Evolutionary conservation across 1,140 invertebrate species (phyloP).

Genomic region (Diabrotica virgifera): DNA sequence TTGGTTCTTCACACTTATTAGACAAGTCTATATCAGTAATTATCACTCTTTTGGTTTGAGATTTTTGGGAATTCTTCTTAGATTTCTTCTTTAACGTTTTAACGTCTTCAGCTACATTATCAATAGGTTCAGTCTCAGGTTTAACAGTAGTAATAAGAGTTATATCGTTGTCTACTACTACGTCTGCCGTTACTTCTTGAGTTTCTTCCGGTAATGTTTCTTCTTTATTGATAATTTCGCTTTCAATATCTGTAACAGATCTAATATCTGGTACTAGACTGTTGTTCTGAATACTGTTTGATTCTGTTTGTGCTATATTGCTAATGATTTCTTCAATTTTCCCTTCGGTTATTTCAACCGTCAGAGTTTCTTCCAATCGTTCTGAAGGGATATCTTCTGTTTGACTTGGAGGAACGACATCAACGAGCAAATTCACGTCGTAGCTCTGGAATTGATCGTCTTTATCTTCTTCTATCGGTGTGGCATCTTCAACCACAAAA

Average conservation of each 20-base stretch:
- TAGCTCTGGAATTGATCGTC: conserved; percentile 33
- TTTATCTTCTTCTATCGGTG: conserved; percentile 13
- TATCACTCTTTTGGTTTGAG: conserved; percentile 36
- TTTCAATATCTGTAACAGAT: conserved; percentile 32
- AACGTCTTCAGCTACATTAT: conserved; percentile 7
- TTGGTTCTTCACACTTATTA: conserved; percentile 19
- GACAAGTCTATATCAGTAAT: conserved; percentile 39
- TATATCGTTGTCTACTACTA: too few species aligned
- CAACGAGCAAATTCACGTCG: conserved; percentile 35
- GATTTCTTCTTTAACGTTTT: conserved; percentile 33
- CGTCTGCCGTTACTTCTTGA: not conserved
- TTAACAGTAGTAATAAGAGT: not conserved
- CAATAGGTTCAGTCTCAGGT: conserved; percentile 6
- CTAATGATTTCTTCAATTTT: conserved; percentile 28
- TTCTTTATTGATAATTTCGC: conserved; percentile 23
- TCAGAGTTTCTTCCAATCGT: conserved; percentile 1
- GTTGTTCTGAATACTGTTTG: conserved; percentile 13
- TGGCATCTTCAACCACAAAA: conserved; percentile 12
- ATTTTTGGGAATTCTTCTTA: conserved; percentile 33
- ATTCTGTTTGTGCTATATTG: conserved; percentile 24
- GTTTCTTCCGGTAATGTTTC: not conserved
- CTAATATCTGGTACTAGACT: conserved; percentile 13
- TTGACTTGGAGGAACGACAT: conserved; percentile 31
- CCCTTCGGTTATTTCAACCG: conserved; percentile 16
- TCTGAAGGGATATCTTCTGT: not conserved